Conservation (phyloP, 2,113 vertebrate species). For the Columba janthina region DNA sequence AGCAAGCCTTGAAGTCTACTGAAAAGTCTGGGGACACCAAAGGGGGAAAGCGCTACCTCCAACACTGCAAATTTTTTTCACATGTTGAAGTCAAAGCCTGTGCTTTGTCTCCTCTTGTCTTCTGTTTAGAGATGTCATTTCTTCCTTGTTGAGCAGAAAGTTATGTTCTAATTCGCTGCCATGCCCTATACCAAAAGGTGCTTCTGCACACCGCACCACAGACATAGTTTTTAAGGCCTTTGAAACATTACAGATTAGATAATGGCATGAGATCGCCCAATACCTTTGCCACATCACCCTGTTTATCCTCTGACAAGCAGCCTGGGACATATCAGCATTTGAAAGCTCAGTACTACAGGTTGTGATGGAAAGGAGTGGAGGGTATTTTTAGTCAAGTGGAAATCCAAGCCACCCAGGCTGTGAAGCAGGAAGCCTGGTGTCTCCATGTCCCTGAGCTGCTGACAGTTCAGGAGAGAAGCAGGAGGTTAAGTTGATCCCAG, state of each 20-base stretch:
- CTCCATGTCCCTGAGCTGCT: neutral
- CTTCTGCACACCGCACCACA: neutral
- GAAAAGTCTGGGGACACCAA: neutral
- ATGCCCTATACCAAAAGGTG: neutral
- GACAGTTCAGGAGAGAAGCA: neutral
- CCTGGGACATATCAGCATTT: neutral
- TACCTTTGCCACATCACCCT: neutral
- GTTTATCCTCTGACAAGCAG: neutral
- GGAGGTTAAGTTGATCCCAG: neutral
- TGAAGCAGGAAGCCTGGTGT: neutral
- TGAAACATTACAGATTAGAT: neutral
- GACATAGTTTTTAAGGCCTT: neutral
- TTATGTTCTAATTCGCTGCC: neutral
- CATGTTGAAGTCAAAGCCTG: neutral
- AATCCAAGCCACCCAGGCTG: neutral
- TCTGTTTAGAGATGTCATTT: neutral
- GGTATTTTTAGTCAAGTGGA: neutral
- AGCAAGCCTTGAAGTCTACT: neutral
- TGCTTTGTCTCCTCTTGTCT: neutral
- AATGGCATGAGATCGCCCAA: accelerated
- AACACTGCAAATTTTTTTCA: neutral
- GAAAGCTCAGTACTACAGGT: neutral
- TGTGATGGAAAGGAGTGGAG: neutral
- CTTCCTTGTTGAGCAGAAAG: neutral
- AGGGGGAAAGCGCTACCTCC: neutral